Conservation (phyloP, 1,140 invertebrate genomes). For the Riptortus pedestris region DNA sequence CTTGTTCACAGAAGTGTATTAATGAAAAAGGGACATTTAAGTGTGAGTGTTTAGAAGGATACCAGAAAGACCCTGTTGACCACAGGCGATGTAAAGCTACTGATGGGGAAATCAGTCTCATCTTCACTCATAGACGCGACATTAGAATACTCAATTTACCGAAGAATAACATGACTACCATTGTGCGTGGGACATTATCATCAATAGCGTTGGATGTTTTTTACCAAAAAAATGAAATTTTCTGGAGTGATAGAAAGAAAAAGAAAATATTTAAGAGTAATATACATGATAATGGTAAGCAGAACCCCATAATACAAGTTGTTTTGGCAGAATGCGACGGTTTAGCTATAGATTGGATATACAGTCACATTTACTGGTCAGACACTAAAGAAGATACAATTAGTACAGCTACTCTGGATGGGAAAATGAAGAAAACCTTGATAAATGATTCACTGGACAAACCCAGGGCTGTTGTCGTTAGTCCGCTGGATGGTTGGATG, state of each 20-base stretch:
- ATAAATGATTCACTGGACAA: slow-evolving; percentile 76
- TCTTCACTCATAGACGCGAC: slow-evolving; percentile 76
- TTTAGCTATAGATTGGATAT: slow-evolving; percentile 76
- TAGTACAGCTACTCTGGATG: slow-evolving; percentile 76
- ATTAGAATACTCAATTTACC: slow-evolving; percentile 64
- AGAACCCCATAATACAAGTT: slow-evolving; percentile 63
- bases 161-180: slow-evolving; percentile 76
- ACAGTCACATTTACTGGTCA: slow-evolving; percentile 87
- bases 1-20: slow-evolving; percentile 81
- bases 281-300: slow-evolving; percentile 79
- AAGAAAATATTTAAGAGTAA: slow-evolving; percentile 53
- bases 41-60: slow-evolving; percentile 78
- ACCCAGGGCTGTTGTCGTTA: slow-evolving; percentile 86
- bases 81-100: slow-evolving; percentile 44
- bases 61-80: slow-evolving; percentile 68
- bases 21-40: slow-evolving; percentile 84
- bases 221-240: slow-evolving; percentile 62
- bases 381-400: slow-evolving; percentile 86
- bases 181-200: slow-evolving; percentile 71
- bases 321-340: slow-evolving; percentile 67
- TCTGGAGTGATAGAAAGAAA: slow-evolving; percentile 76
- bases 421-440: slow-evolving; percentile 77
- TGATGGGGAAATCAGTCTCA: slow-evolving; percentile 71
- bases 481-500: slow-evolving; percentile 93
- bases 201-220: slow-evolving; percentile 81